Conservation (phyloP, 1,140 invertebrate genomes). For the Onthophagus taurus region DNA sequence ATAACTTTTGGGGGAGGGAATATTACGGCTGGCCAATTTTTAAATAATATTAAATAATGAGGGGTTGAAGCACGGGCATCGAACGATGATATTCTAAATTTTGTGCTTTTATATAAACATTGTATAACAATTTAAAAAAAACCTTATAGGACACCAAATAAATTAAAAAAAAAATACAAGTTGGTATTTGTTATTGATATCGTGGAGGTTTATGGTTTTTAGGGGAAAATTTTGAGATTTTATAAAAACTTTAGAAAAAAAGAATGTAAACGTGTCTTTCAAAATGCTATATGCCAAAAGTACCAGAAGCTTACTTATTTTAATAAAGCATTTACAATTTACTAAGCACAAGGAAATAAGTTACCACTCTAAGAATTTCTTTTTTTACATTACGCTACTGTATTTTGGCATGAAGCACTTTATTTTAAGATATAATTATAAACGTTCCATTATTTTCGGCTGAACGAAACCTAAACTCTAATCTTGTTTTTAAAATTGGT, state of each 20-base stretch:
- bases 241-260: conserved; percentile 14
- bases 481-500: conserved; percentile 9
- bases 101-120: too few relatives aligned
- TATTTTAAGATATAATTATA: not conserved
- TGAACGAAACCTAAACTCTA: conserved; percentile 9
- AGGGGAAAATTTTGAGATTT: conserved; percentile 16
- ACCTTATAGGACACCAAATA: conserved; percentile 11
- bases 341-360: too few relatives aligned
- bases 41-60: conserved; percentile 5
- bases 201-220: conserved; percentile 14
- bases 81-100: conserved; percentile 9
- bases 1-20: not conserved
- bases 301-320: not conserved
- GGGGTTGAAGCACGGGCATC: not conserved
- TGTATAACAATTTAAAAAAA: conserved; percentile 10
- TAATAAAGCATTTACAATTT: too few relatives aligned
- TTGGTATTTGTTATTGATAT: conserved; percentile 18
- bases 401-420: not conserved
- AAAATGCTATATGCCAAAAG: not conserved
- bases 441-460: too few relatives aligned
- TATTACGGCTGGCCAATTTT: conserved; percentile 3
- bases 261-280: conserved; percentile 14
- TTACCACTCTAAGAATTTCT: too few relatives aligned
- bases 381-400: too few relatives aligned
- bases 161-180: conserved; percentile 15